Evolutionary conservation across 2,797 vertebrate species (phyloP), one percentile per base, ranked within the genome.

Genomic region (Typhlichthys subterraneus): DNA sequence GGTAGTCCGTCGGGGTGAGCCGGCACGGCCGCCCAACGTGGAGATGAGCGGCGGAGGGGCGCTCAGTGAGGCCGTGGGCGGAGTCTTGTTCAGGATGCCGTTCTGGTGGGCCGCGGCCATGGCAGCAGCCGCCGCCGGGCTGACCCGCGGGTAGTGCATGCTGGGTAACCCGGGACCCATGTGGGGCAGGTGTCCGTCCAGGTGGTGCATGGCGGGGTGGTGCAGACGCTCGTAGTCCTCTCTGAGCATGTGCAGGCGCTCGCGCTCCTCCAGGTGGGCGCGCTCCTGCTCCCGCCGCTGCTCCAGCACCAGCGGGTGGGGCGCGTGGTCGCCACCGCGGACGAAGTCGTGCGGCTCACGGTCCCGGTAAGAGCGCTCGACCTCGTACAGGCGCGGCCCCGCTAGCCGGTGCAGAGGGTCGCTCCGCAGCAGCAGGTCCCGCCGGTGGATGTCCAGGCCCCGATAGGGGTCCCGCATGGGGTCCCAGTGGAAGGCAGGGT

Each of bases 401-500:
- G 95, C 91, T 45, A 98, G 92, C 6, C 96, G 94, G 85, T 98
- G 97, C 76, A 98, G 93, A 7, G 95, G 93, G 80, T 99, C 97
- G 0, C 92, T 95, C 78, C 97, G 92, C 52, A 99, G 88, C 82
- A 98, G 87, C 63, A 98, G 93, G 80, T 98, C 97, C 84, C 97
- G 89, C 48, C 96, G 92, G 80, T 97, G 97, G 65, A 98, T 94
- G 82, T 99, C 97, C 57, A 99, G 91, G 56, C 96, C 94, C 80
- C 97, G 89, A 90, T 97, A 98, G 1, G 95, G 95, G 75, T 98
- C 97, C 86, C 97, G 89, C 90, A 99, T 96, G 4, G 96, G 97
- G 91, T 99, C 97, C 97, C 97, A 99, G 82, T 97, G 97, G 89
- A 99, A 98, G 72, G 96, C 91, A 1, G 96, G 97, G 77, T 98